Conservation (phyloP, 2,797 vertebrate genomes). For the Perodicticus potto region DNA sequence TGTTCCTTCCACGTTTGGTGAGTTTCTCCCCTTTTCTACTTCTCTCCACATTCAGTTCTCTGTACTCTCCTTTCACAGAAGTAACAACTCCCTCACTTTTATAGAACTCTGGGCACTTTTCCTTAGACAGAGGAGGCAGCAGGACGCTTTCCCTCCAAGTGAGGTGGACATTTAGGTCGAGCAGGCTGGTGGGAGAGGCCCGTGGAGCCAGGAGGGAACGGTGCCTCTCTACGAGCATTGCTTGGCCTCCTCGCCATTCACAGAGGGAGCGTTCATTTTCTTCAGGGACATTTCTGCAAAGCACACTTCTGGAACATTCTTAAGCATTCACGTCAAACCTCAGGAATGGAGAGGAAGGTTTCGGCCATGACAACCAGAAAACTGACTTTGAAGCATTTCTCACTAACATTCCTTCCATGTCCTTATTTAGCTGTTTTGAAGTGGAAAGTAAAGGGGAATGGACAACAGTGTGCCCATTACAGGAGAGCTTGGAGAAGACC, state of each 20-base stretch:
- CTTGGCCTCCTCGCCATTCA: constrained; percentile 78
- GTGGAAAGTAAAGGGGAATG: constrained; percentile 82
- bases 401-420: constrained; percentile 80
- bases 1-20: background rate
- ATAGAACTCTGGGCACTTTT: constrained; percentile 1
- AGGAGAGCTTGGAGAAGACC: constrained; percentile 70
- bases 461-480: constrained; percentile 72
- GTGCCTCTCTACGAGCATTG: constrained; percentile 72
- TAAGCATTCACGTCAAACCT: constrained; percentile 82
- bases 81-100: constrained; percentile 43
- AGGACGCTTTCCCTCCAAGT: constrained; percentile 74
- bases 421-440: constrained; percentile 82
- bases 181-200: constrained; percentile 68
- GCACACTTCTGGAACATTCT: constrained; percentile 81
- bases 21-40: background rate
- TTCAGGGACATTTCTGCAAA: constrained; percentile 82
- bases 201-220: constrained; percentile 74
- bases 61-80: constrained; percentile 36
- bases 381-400: constrained; percentile 82
- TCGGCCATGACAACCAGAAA: constrained; percentile 85
- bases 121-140: constrained; percentile 32
- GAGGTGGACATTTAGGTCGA: constrained; percentile 77
- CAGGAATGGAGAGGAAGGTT: constrained; percentile 80
- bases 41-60: background rate
- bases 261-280: constrained; percentile 80